Evolutionary conservation across 1,140 invertebrate genomes (phyloP).

Genomic region (Drosophila tristis): DNA sequence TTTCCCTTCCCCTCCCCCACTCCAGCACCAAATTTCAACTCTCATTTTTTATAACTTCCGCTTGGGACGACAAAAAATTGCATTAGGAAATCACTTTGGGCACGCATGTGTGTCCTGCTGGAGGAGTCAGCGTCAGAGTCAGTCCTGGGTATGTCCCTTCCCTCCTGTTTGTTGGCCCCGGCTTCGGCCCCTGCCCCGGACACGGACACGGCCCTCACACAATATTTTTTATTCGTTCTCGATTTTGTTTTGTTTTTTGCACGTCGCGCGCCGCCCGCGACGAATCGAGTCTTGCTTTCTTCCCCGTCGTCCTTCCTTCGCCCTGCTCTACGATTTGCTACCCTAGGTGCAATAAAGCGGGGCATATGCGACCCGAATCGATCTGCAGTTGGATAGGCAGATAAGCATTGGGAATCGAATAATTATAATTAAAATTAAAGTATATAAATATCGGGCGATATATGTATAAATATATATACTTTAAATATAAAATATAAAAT

Average conservation of each 20-base stretch:
- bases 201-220: background rate
- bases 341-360: too few relatives aligned
- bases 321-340: background rate
- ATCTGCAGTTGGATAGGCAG: too few relatives aligned
- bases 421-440: too few relatives aligned
- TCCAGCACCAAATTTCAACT: constrained; percentile 13
- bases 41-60: constrained; percentile 51
- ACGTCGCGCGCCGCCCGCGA: constrained; percentile 65
- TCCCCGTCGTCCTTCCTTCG: background rate
- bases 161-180: too few relatives aligned
- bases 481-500: too few relatives aligned
- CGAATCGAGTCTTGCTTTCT: constrained; percentile 36
- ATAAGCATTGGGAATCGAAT: too few relatives aligned
- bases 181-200: too few relatives aligned
- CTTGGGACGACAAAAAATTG: constrained; percentile 45
- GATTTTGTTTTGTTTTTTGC: constrained; percentile 71
- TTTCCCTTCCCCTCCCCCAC: background rate
- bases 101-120: constrained; percentile 36
- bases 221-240: constrained; percentile 6
- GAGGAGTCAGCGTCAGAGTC: too few relatives aligned
- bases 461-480: too few relatives aligned
- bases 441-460: too few relatives aligned
- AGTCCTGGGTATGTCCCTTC: too few relatives aligned
- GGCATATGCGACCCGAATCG: too few relatives aligned
- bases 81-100: constrained; percentile 54